Percentiles rank a stretch among this genome's conserved stretches.
Conservation (phyloP, 2,888 invertebrate genomes). For the Diplolepis rosae region DNA sequence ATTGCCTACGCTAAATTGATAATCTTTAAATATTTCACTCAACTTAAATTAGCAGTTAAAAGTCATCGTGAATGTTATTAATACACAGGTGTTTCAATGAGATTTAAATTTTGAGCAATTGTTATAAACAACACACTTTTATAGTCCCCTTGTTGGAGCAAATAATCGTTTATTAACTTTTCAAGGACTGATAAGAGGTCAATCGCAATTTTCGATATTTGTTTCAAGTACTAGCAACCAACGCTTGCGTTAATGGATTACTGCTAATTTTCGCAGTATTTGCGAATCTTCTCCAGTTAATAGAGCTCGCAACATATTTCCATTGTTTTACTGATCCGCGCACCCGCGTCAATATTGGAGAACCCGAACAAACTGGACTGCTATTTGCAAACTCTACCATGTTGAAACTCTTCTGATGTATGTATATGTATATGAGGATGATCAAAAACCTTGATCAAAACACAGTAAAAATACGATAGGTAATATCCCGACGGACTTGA, state of each 20-base stretch:
- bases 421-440: conserved; percentile 37
- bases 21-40: too few relatives aligned
- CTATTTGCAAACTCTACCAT: conserved; percentile 39
- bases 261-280: conserved; percentile 62
- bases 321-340: conserved; percentile 58
- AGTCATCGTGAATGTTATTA: too few relatives aligned
- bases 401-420: conserved; percentile 29
- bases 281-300: conserved; percentile 53
- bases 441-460: conserved; percentile 17
- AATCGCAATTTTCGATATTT: conserved; percentile 51
- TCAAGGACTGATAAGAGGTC: not conserved
- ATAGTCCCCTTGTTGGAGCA: not conserved
- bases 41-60: too few relatives aligned
- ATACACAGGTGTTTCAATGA: too few relatives aligned
- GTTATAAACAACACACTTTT: too few relatives aligned
- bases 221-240: conserved; percentile 39
- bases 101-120: too few relatives aligned
- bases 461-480: conserved; percentile 11
- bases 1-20: too few relatives aligned
- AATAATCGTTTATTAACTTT: not conserved
- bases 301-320: conserved; percentile 56
- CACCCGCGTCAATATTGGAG: conserved; percentile 56
- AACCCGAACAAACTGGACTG: conserved; percentile 28
- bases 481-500: conserved; percentile 3
- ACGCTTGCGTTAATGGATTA: conserved; percentile 51